phyloP scores from a whole-genome alignment of 2,797 vertebrate genomes.

The Champsocephalus esox region DNA sequence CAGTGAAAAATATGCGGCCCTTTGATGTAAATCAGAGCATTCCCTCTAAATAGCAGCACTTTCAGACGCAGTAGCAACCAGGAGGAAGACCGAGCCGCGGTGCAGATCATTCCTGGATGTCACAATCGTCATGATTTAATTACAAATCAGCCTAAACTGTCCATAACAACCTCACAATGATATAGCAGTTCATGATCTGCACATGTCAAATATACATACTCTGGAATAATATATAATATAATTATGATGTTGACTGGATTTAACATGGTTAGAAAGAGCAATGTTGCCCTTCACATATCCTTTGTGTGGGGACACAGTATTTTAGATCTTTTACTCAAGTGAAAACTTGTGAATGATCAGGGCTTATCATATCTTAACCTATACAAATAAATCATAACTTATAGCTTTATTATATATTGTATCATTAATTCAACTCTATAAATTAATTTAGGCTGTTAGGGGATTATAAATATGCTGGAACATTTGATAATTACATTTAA shows the following conservation, averaged over 20 bases:
- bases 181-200: constrained; percentile 19
- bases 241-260: constrained; percentile 3
- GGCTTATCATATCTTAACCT: too few relatives aligned
- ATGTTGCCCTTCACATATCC: too few relatives aligned
- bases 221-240: constrained; percentile 1
- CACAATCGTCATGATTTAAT: constrained; percentile 54
- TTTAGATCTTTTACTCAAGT: background rate
- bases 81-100: constrained; percentile 46
- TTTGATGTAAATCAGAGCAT: constrained; percentile 86
- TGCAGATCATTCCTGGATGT: constrained; percentile 57
- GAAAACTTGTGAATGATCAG: background rate
- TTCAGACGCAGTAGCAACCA: constrained; percentile 59
- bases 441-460: background rate
- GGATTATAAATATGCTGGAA: background rate
- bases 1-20: constrained; percentile 81
- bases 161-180: constrained; percentile 12
- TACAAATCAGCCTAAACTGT: constrained; percentile 39
- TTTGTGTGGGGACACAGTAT: too few relatives aligned
- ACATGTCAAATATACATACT: constrained; percentile 11
- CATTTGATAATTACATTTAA: too few relatives aligned
- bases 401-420: background rate
- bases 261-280: background rate
- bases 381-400: too few relatives aligned
- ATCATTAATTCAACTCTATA: background rate
- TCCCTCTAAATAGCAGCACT: constrained; percentile 80